Percentiles rank a stretch among this genome's conserved stretches.
phyloP scores from a whole-genome alignment of 1,140 invertebrate species.

The Drosophila kepulauana region DNA sequence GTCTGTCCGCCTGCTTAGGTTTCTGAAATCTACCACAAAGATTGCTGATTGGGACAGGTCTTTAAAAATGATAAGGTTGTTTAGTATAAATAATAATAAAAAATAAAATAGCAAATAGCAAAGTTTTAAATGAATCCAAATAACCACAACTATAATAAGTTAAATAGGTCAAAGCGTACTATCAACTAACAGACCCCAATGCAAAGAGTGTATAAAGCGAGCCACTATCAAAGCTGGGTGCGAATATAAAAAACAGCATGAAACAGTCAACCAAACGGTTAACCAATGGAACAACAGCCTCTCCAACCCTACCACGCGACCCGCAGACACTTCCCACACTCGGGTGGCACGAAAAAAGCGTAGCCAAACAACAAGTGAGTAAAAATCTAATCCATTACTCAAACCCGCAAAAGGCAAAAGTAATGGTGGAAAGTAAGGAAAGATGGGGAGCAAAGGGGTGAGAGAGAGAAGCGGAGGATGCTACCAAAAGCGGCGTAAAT shows the following conservation, averaged over 20 bases:
- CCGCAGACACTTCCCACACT: background rate
- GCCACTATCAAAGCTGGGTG: slow-evolving; percentile 30
- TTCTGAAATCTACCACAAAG: no score
- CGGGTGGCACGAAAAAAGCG: background rate
- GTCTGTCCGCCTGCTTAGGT: no score
- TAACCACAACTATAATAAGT: no score
- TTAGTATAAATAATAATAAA: no score
- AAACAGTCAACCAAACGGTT: slow-evolving; percentile 8
- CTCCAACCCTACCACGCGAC: no score
- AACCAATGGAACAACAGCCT: slow-evolving; percentile 2
- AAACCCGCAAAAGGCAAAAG: slow-evolving; percentile 70
- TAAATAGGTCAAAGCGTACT: background rate
- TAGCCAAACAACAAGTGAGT: slow-evolving; percentile 62
- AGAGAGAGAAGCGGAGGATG: background rate
- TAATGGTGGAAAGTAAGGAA: slow-evolving; percentile 49
- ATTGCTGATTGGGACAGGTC: no score
- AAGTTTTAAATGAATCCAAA: no score
- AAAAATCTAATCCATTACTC: slow-evolving; percentile 83
- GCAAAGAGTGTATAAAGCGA: slow-evolving; percentile 3
- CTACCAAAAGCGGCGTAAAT: slow-evolving; percentile 64
- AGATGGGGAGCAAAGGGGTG: background rate
- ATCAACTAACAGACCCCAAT: background rate
- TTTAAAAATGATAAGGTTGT: no score
- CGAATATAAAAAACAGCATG: slow-evolving; percentile 12
- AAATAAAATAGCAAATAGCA: no score